Percentiles rank a stretch among this genome's conserved stretches.
Evolutionary conservation across 2,113 vertebrate species (phyloP).

Genomic region (Zosterops lateralis): DNA sequence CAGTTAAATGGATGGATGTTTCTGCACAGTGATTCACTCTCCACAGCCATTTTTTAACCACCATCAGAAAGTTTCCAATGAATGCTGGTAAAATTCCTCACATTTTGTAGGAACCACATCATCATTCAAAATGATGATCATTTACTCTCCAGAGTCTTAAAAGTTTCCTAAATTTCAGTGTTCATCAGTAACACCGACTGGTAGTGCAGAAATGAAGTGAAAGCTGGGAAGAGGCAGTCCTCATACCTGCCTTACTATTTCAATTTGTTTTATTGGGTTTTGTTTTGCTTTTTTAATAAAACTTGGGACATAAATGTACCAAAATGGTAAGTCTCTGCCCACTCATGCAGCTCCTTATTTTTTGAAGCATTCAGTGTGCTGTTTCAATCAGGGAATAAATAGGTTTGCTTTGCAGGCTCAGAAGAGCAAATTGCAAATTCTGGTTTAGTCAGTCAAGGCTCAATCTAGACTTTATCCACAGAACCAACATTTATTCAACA

Average conservation of each 20-base stretch:
- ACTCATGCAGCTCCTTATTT: neutral
- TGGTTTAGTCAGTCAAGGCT: neutral
- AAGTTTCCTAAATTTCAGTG: neutral
- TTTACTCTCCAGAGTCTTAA: neutral
- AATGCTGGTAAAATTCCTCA: neutral
- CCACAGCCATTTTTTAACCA: neutral
- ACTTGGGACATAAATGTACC: neutral
- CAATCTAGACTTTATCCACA: neutral
- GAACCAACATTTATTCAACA: neutral
- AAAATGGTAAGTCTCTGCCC: neutral
- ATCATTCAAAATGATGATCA: neutral
- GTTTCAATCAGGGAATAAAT: neutral
- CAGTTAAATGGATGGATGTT: neutral
- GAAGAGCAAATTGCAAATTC: neutral
- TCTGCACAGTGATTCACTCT: neutral
- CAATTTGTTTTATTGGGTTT: neutral
- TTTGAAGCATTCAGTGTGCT: neutral
- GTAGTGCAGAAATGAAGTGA: neutral
- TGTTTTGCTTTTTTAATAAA: neutral
- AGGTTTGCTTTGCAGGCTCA: neutral
- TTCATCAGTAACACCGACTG: neutral
- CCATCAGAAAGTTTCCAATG: neutral
- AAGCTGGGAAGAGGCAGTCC: neutral
- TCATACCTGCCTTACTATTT: neutral
- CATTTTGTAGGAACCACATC: neutral